Evolutionary conservation across 2,797 vertebrate genomes (phyloP), one percentile per base, ranked within the genome.

Genomic region (Lepilemur ruficaudatus): DNA sequence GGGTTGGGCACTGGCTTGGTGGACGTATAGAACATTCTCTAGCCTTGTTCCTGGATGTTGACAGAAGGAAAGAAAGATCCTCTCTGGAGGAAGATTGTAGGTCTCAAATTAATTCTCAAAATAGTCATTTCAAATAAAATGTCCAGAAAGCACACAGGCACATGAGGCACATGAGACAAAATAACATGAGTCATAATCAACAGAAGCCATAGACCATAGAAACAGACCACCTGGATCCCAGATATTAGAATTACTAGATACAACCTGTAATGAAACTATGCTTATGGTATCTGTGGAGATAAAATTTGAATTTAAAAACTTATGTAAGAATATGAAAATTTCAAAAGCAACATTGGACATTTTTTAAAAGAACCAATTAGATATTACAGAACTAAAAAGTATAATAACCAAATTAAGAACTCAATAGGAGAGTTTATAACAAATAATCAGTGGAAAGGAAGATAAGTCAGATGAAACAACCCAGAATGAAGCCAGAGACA

Each of bases 301-400:
- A 72, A 85, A 70, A 93, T 48, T 43, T 52, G 12, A 84, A 78
- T 63, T 91, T 75, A 55, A 86, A 88, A 28, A 78, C 93, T 96
- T 72, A 94, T 83, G 18, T 69, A 80, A 96, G 55, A 12, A 75
- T 57, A 35, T 76, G 84, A 32, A 93, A 82, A 83, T 7, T 50
- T 63, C 57, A n/a, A 82, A 96, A 94, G 63, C 30, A 79, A 75
- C 9, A 41, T 18, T 59, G 46, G 52, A 48, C 12, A 52, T 63
- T 69, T 91, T 94, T 11, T 11, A 61, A 73, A 59, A 80, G 12
- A 91, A 76, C 14, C 18, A 81, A 7, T 32, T 82, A 83, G 15
- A 87, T 57, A 73, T 14, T 55, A 72, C 7, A 72, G 81, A 94
- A 65, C 65, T 94, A 52, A 70, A 72, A 93, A 87, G 22, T 70